Evolutionary conservation across 2,888 invertebrate genomes (phyloP).

Genomic region (Phanerotoma sp.): DNA sequence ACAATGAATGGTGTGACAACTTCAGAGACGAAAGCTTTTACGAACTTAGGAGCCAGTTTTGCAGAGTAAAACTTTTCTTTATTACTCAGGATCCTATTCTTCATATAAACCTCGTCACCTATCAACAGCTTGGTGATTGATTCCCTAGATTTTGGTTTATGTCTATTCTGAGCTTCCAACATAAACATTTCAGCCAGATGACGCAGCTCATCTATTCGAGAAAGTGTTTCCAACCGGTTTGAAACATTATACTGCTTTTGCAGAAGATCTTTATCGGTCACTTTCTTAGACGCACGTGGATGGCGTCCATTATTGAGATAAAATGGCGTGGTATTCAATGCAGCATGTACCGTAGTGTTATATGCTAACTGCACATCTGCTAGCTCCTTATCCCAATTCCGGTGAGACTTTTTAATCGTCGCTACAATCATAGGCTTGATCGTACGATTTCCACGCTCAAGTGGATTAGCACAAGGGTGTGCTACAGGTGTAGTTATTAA

Average conservation of each 20-base stretch:
- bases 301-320: constrained; percentile 25
- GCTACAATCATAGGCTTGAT: constrained; percentile 27
- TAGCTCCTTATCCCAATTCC: constrained; percentile 24
- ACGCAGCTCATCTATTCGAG: not conserved
- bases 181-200: not conserved
- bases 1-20: no score
- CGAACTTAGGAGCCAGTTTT: no score
- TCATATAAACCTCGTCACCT: no score
- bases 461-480: no score
- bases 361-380: constrained; percentile 21
- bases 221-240: not conserved
- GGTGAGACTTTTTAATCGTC: constrained; percentile 9
- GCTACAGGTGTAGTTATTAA: constrained; percentile 18
- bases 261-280: not conserved
- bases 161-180: no score
- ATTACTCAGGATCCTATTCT: no score
- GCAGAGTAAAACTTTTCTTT: no score
- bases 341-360: constrained; percentile 25
- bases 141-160: no score
- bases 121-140: no score
- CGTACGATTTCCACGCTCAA: constrained; percentile 22
- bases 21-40: no score
- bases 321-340: constrained; percentile 15
- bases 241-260: not conserved
- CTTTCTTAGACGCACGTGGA: not conserved